Evolutionary conservation across 2,113 vertebrate species (phyloP).

Genomic region (Sylvietta virens): DNA sequence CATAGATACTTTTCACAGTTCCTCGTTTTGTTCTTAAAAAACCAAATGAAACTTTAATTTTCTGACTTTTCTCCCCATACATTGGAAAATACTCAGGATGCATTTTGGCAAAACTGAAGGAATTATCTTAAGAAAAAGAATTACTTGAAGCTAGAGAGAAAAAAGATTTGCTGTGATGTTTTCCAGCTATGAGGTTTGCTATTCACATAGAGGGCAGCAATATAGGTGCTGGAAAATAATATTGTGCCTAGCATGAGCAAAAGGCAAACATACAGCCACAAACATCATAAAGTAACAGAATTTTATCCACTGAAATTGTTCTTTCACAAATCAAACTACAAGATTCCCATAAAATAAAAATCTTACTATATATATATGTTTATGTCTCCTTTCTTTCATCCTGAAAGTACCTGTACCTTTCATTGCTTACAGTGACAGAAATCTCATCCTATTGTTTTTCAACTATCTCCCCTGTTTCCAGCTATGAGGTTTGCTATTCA

Average conservation of each 20-base stretch:
- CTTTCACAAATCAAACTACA: background rate
- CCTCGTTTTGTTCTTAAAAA: background rate
- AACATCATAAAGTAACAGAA: background rate
- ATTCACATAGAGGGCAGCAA: background rate
- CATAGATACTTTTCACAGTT: background rate
- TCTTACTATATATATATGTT: background rate
- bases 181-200: background rate
- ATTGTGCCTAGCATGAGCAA: background rate
- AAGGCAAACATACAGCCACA: background rate
- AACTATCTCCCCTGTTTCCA: too few relatives aligned
- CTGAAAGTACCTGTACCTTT: too few relatives aligned
- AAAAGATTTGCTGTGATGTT: background rate
- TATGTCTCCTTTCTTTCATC: background rate
- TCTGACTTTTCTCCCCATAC: background rate
- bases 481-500: background rate
- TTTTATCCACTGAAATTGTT: background rate
- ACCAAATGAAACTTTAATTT: background rate
- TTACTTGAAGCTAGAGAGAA: background rate
- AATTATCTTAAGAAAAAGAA: background rate
- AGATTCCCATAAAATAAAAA: background rate
- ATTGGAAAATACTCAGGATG: background rate
- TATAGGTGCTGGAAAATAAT: background rate
- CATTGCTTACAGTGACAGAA: too few relatives aligned
- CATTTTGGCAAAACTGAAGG: slow-evolving; percentile 11
- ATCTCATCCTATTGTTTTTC: too few relatives aligned